Evolutionary conservation across 2,113 vertebrate species (phyloP).

Genomic region (Indri indri): DNA sequence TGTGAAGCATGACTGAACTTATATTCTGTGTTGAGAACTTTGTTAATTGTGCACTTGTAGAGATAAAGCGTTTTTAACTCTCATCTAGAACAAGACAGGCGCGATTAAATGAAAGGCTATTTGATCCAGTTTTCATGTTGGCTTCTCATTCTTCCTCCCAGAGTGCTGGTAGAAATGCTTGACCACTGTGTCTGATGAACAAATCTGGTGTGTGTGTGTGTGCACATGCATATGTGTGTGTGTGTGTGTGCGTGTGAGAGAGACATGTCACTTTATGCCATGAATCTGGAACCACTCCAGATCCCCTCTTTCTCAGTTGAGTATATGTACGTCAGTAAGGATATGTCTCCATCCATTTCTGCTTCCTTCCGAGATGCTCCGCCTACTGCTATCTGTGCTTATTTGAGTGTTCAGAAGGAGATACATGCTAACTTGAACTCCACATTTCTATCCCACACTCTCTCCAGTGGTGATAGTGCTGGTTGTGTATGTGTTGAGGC

Average conservation of each 20-base stretch:
- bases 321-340: neutral
- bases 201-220: neutral
- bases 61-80: neutral
- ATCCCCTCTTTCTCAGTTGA: neutral
- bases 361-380: neutral
- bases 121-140: neutral
- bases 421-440: neutral
- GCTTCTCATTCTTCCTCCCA: neutral
- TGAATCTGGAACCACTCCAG: neutral
- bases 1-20: neutral
- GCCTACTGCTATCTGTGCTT: neutral
- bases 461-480: accelerated
- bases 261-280: too few relatives aligned
- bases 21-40: neutral
- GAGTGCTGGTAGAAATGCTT: neutral
- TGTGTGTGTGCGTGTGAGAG: neutral
- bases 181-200: neutral
- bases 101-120: neutral
- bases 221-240: neutral
- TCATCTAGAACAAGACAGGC: neutral
- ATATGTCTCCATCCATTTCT: neutral
- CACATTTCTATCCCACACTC: neutral
- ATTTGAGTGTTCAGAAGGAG: too few relatives aligned
- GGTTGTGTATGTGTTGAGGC: neutral
- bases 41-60: neutral